Conservation (phyloP, 2,888 invertebrate genomes). For the Dascillus cervinus region DNA sequence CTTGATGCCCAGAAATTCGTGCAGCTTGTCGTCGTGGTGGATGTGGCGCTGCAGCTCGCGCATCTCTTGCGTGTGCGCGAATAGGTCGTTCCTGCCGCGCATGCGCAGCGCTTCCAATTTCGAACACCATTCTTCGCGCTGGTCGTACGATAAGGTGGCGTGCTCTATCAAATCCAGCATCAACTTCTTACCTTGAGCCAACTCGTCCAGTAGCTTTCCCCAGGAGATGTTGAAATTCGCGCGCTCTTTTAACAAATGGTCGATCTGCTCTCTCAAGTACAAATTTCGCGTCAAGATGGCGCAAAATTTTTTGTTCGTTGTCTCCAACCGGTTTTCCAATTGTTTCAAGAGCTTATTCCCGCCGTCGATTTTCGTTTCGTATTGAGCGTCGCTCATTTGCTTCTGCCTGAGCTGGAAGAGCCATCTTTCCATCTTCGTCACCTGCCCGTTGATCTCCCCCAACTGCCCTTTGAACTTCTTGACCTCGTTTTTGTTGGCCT, state of each 20-base stretch:
- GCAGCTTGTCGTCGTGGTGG: conserved; percentile 77
- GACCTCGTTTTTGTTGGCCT: conserved; percentile 1
- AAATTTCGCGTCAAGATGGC: conserved; percentile 65
- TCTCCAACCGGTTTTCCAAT: conserved; percentile 68
- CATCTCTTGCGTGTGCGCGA: conserved; percentile 68
- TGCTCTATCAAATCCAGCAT: conserved; percentile 83
- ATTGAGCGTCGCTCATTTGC: conserved; percentile 43
- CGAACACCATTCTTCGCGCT: conserved; percentile 72
- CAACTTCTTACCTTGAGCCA: conserved; percentile 71
- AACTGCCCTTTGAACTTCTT: conserved; percentile 7
- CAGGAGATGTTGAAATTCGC: conserved; percentile 76
- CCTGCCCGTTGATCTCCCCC: conserved; percentile 10
- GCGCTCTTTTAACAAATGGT: conserved; percentile 71
- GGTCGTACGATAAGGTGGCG: conserved; percentile 82
- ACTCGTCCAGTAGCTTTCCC: conserved; percentile 66
- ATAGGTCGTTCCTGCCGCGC: conserved; percentile 64
- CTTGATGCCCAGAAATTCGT: conserved; percentile 79
- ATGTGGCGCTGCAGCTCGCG: conserved; percentile 78
- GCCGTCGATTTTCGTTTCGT: conserved; percentile 44
- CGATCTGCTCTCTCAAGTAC: conserved; percentile 70
- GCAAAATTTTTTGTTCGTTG: conserved; percentile 70
- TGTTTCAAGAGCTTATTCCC: conserved; percentile 51
- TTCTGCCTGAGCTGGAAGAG: conserved; percentile 38
- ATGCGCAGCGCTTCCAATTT: conserved; percentile 76
- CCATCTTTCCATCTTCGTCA: conserved; percentile 38